Percentiles rank a stretch among this genome's conserved stretches.
These are phyloP conservation scores for Xiphias gladius DNA, from an alignment of 2,113 vertebrate genomes.

Conservation along the genomic window DNA sequence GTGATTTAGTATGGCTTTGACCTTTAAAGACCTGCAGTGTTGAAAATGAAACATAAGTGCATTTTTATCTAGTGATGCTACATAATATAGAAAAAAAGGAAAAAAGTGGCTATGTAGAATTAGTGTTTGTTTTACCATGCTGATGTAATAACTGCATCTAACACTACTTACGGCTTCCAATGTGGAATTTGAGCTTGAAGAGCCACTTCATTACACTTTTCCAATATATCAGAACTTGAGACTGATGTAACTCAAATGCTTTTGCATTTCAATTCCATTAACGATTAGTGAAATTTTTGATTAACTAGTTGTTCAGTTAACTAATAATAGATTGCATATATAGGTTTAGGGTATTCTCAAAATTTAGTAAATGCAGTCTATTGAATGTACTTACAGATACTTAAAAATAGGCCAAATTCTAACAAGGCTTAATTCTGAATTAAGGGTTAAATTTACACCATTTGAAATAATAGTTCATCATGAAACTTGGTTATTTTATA, in stretches of 20 bases:
- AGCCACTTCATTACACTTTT: not conserved
- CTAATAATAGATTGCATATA: not conserved
- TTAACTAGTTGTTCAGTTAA: not conserved
- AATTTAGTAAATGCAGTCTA: not conserved
- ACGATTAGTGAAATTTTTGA: not conserved
- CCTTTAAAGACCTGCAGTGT: not conserved
- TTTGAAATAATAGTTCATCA: not conserved
- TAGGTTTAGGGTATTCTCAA: not conserved
- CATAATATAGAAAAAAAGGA: not conserved
- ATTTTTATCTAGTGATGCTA: constrained; percentile 25
- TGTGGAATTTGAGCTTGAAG: not conserved
- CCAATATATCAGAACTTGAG: not conserved
- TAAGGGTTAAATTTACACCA: not conserved
- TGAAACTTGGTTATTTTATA: not conserved
- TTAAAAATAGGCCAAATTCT: not conserved
- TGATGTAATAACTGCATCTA: not conserved
- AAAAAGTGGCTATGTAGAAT: not conserved
- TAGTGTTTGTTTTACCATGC: not conserved
- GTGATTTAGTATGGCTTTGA: not conserved
- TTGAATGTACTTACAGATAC: not conserved
- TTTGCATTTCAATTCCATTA: not conserved
- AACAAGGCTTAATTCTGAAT: constrained; percentile 2
- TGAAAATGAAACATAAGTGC: constrained; percentile 44
- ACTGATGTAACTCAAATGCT: not conserved
- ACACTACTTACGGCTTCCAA: not conserved